Percentiles rank a stretch among this genome's conserved stretches.
These are phyloP conservation scores for Okapia johnstoni DNA, from an alignment of 2,113 vertebrate species.

Conservation along the genomic window DNA sequence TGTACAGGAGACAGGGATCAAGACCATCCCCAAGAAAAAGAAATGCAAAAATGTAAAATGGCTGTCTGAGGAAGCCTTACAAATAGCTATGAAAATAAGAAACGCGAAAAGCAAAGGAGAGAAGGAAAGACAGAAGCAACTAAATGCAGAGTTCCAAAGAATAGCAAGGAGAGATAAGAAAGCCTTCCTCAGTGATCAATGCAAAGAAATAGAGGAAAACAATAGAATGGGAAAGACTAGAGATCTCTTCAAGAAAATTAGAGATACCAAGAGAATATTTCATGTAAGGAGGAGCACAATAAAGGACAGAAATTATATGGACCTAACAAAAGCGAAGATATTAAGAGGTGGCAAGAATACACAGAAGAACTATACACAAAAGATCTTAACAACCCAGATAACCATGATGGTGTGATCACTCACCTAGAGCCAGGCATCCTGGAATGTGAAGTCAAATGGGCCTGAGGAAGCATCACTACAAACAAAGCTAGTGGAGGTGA, in stretches of 20 bases:
- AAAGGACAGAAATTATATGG: background rate
- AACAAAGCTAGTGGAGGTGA: background rate
- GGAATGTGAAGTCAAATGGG: background rate
- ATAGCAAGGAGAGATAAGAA: background rate
- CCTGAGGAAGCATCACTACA: background rate
- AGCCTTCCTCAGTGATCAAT: background rate
- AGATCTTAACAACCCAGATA: background rate
- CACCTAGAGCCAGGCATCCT: background rate
- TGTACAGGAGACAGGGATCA: background rate
- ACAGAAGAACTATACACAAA: background rate
- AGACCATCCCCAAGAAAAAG: background rate
- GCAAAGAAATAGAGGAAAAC: background rate
- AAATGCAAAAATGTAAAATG: background rate
- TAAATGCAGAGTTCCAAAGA: background rate
- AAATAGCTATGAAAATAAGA: background rate
- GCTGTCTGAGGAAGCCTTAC: background rate
- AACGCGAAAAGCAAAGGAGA: background rate
- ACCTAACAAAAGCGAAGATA: background rate
- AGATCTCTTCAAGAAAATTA: background rate
- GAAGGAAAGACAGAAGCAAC: background rate
- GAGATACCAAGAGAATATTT: background rate
- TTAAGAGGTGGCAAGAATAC: background rate
- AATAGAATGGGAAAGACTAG: background rate
- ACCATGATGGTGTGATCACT: background rate
- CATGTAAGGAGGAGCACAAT: background rate